Conservation (phyloP, 2,888 invertebrate genomes). For the Eupithecia dodoneata region DNA sequence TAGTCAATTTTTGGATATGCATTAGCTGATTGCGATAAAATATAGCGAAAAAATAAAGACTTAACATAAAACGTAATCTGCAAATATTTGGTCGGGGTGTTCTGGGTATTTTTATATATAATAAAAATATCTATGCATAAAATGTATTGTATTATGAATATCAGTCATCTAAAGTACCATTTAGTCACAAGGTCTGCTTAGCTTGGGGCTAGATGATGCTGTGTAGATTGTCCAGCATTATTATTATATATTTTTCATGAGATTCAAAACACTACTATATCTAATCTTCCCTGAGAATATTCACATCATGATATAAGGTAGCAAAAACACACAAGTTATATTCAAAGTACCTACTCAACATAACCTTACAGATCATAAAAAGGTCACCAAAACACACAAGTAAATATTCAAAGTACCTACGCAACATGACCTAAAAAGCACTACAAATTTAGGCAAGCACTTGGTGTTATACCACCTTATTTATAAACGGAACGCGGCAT, state of each 20-base stretch:
- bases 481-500: conserved; percentile 7
- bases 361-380: neutral
- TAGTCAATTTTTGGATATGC: neutral
- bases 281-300: neutral
- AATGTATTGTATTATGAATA: too few relatives aligned
- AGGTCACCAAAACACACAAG: neutral
- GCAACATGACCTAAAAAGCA: neutral
- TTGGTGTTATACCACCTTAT: neutral
- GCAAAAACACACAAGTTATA: neutral
- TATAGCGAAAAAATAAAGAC: neutral
- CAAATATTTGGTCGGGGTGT: too few relatives aligned
- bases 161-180: too few relatives aligned
- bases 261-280: too few relatives aligned
- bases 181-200: too few relatives aligned
- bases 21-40: neutral
- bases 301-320: neutral
- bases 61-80: neutral
- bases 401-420: neutral
- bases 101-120: too few relatives aligned
- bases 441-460: conserved; percentile 1
- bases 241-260: neutral
- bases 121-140: too few relatives aligned
- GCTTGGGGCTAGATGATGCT: too few relatives aligned
- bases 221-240: too few relatives aligned
- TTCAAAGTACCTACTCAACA: neutral